These are phyloP conservation scores for Watersipora subatra DNA, from an alignment of 1,140 invertebrate genomes.

Conservation along the genomic window DNA sequence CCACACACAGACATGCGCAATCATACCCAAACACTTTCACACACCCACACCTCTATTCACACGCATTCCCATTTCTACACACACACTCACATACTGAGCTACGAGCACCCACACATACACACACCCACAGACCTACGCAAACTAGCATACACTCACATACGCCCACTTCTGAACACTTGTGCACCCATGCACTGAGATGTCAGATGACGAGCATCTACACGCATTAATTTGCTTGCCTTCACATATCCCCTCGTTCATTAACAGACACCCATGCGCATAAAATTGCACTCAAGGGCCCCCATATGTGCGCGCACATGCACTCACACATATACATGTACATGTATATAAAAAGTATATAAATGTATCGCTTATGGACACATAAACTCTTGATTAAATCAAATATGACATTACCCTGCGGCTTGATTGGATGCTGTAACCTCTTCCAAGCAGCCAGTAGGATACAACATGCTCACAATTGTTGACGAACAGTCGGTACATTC, in stretches of 20 bases:
- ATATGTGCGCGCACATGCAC: too few species aligned
- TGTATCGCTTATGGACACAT: too few species aligned
- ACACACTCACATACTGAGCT: background rate
- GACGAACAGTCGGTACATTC: too few species aligned
- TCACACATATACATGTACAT: too few species aligned
- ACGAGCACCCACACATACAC: constrained; percentile 5
- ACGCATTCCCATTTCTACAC: constrained; percentile 1
- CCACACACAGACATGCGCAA: constrained; percentile 3
- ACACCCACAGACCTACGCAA: constrained; percentile 5
- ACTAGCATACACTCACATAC: constrained; percentile 6
- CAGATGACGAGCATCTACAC: too few species aligned
- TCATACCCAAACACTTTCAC: constrained; percentile 6
- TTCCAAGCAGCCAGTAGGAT: too few species aligned
- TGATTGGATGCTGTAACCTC: too few species aligned
- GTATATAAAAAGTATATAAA: too few species aligned
- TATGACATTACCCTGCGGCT: too few species aligned
- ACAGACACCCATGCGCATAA: constrained; percentile 8
- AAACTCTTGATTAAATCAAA: too few species aligned
- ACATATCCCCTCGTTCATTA: background rate
- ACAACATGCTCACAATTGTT: too few species aligned
- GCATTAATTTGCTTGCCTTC: too few species aligned
- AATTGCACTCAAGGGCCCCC: background rate
- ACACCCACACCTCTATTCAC: background rate
- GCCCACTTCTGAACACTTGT: constrained; percentile 2
- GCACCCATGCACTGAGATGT: constrained; percentile 7